Evolutionary conservation across 2,113 vertebrate species (phyloP).

Genomic region (Odobenus rosmarus): DNA sequence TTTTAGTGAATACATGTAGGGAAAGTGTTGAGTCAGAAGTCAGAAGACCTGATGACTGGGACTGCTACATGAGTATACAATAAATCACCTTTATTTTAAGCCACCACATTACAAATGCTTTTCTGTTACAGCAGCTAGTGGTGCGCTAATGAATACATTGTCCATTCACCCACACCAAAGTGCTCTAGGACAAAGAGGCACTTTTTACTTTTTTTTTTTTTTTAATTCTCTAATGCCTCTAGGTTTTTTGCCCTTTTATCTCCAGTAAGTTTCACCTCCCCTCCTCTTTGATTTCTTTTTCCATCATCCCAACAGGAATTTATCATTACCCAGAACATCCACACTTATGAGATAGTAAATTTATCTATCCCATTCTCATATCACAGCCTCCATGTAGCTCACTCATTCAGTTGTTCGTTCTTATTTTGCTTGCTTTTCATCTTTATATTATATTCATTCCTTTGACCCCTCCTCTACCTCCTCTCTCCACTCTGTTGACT

Average conservation of each 20-base stretch:
- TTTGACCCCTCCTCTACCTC: background rate
- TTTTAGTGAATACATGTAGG: background rate
- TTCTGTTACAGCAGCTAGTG: background rate
- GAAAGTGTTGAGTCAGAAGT: background rate
- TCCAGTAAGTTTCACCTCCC: background rate
- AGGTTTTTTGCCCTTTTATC: background rate
- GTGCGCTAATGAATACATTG: background rate
- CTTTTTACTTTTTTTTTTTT: background rate
- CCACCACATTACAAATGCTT: background rate
- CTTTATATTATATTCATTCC: background rate
- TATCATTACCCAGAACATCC: background rate
- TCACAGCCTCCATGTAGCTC: background rate
- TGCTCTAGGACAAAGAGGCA: background rate
- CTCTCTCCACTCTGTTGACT: background rate
- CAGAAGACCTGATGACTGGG: background rate
- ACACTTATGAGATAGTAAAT: background rate
- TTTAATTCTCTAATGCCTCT: background rate
- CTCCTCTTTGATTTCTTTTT: background rate
- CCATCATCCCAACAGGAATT: background rate
- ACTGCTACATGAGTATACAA: background rate
- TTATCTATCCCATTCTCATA: background rate
- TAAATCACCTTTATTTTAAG: background rate
- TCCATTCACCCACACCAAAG: background rate
- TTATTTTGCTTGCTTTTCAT: background rate
- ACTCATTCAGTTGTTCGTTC: background rate